Evolutionary conservation across 1,140 invertebrate species (phyloP).

Genomic region (Zaprionus ornatus): DNA sequence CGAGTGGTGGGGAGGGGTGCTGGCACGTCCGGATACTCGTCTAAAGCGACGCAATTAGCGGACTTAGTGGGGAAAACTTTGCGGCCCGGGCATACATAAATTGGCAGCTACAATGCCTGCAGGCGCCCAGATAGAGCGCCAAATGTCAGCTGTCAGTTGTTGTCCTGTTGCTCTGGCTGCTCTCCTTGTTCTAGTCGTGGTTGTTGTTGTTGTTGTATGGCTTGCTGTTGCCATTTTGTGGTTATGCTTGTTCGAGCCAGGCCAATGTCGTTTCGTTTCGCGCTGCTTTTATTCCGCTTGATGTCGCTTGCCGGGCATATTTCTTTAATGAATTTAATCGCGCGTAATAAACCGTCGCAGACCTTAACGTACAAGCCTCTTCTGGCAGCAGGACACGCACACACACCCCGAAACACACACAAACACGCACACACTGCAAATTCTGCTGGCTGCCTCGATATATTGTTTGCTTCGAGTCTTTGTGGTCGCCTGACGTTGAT

Average conservation of each 20-base stretch:
- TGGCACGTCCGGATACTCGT: constrained; percentile 18
- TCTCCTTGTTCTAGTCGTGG: not conserved
- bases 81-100: constrained; percentile 62
- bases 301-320: constrained; percentile 50
- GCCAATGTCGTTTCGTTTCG: constrained; percentile 21
- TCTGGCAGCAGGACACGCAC: constrained; percentile 1
- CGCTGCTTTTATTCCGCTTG: constrained; percentile 47
- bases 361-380: constrained; percentile 34
- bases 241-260: constrained; percentile 15
- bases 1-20: not conserved
- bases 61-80: constrained; percentile 59
- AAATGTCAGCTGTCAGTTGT: constrained; percentile 69
- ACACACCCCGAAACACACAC: constrained; percentile 4
- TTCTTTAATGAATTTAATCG: constrained; percentile 80
- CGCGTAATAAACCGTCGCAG: constrained; percentile 68
- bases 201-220: constrained; percentile 7
- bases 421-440: constrained; percentile 9
- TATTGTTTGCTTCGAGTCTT: constrained; percentile 71
- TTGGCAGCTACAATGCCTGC: constrained; percentile 61
- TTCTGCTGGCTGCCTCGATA: constrained; percentile 46
- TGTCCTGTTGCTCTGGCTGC: constrained; percentile 17
- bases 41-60: constrained; percentile 77
- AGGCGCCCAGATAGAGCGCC: constrained; percentile 60
- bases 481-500: constrained; percentile 74
- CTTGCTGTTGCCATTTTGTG: constrained; percentile 33